A percentile compares a stretch with the other conserved stretches of the same genome.
Evolutionary conservation across 2,113 vertebrate genomes (phyloP).

Genomic region (Brienomyrus brachyistius): DNA sequence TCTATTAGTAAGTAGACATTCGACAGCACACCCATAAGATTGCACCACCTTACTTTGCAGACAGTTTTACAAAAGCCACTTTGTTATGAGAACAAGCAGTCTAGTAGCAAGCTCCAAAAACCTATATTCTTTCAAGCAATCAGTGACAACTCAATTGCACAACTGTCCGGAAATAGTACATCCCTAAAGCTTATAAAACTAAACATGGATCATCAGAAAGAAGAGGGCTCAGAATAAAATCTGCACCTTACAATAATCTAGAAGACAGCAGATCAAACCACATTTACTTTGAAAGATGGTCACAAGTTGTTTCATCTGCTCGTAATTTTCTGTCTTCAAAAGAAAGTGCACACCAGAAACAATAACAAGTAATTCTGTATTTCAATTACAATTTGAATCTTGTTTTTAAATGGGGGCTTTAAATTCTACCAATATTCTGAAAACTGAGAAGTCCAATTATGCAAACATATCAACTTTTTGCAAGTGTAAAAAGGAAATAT

Average conservation of each 20-base stretch:
- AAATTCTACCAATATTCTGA: not conserved
- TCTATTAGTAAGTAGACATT: not conserved
- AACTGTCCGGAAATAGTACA: not conserved
- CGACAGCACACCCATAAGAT: not conserved
- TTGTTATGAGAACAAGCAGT: not conserved
- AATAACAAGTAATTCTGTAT: not conserved
- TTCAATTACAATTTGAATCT: not conserved
- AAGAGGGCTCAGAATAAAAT: not conserved
- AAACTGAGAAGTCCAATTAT: not conserved
- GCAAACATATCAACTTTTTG: not conserved
- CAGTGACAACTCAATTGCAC: not conserved
- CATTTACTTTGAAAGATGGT: not conserved
- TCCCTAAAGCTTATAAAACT: not conserved
- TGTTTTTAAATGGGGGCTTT: not conserved
- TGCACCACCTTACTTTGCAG: not conserved
- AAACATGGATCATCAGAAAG: not conserved
- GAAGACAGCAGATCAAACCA: not conserved
- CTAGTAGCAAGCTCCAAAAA: not conserved
- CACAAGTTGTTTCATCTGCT: not conserved
- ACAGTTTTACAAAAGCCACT: not conserved
- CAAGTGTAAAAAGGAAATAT: not conserved
- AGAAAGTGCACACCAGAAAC: not conserved
- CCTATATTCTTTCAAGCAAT: not conserved
- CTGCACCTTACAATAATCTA: not conserved
- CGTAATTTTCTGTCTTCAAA: not conserved